phyloP scores from a whole-genome alignment of 2,797 vertebrate genomes.

The Pagetopsis macropterus region DNA sequence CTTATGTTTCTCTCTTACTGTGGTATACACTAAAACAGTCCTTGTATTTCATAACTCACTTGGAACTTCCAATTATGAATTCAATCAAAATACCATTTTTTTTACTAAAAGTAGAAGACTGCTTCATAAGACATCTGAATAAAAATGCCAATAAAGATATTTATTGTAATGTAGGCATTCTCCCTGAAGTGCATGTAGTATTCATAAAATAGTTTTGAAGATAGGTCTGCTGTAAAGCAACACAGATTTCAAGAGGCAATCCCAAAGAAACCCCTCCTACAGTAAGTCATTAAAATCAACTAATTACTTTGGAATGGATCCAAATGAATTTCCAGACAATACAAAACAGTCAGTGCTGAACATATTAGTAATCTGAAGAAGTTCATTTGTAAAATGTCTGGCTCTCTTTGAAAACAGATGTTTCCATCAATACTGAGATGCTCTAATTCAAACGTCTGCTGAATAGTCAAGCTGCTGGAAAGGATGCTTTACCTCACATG shows the following conservation, averaged over 20 bases:
- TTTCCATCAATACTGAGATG: not conserved
- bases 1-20: too few species aligned
- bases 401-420: not conserved
- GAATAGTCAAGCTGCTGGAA: not conserved
- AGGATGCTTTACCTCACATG: not conserved
- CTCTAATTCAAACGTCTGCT: not conserved
- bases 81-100: not conserved
- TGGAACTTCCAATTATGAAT: too few species aligned
- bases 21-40: too few species aligned
- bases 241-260: constrained; percentile 15
- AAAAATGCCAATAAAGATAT: constrained; percentile 7
- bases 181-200: constrained; percentile 15
- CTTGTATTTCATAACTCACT: too few species aligned
- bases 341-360: constrained; percentile 27
- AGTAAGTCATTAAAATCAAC: constrained; percentile 30
- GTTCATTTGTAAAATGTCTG: constrained; percentile 20
- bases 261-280: constrained; percentile 35
- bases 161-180: constrained; percentile 18
- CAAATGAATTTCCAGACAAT: constrained; percentile 42
- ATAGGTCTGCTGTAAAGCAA: constrained; percentile 9
- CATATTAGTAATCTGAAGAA: constrained; percentile 21
- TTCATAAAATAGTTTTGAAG: constrained; percentile 12
- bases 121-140: constrained; percentile 2
- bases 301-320: constrained; percentile 54
- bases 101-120: not conserved